Conservation (phyloP, 2,113 vertebrate species). For the Progne subis region DNA sequence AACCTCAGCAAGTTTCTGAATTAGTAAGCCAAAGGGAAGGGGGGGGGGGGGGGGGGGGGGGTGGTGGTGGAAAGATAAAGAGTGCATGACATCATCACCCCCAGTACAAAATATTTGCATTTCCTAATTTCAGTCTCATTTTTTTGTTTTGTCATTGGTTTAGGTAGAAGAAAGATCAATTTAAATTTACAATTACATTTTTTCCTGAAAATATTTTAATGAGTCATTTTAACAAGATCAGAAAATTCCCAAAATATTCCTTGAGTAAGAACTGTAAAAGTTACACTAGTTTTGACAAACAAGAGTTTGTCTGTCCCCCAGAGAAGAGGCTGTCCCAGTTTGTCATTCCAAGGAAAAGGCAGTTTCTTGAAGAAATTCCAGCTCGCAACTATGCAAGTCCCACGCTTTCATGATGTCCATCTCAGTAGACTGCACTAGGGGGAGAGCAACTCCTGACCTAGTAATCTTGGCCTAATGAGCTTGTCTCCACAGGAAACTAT, state of each 20-base stretch:
- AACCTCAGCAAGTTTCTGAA: neutral
- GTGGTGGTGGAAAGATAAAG: neutral
- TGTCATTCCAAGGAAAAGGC: neutral
- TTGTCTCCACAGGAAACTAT: neutral
- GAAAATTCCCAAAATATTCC: neutral
- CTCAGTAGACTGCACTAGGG: neutral
- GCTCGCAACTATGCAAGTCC: neutral
- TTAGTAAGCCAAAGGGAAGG: neutral
- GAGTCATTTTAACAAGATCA: neutral
- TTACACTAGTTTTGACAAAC: neutral
- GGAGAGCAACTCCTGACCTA: neutral
- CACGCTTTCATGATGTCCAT: neutral
- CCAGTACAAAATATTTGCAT: neutral
- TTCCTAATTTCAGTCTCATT: neutral
- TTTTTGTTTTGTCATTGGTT: neutral
- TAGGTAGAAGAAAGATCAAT: neutral
- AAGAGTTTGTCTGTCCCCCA: neutral
- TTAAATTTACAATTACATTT: neutral
- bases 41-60: too few relatives aligned
- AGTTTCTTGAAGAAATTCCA: neutral
- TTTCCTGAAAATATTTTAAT: neutral
- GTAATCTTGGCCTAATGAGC: neutral
- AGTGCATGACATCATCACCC: rapidly evolving
- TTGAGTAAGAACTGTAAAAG: neutral
- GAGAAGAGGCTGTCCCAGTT: neutral